Base-by-base conservation (phyloP, 1,140 invertebrate species). In the Patella vulgata region DNA sequence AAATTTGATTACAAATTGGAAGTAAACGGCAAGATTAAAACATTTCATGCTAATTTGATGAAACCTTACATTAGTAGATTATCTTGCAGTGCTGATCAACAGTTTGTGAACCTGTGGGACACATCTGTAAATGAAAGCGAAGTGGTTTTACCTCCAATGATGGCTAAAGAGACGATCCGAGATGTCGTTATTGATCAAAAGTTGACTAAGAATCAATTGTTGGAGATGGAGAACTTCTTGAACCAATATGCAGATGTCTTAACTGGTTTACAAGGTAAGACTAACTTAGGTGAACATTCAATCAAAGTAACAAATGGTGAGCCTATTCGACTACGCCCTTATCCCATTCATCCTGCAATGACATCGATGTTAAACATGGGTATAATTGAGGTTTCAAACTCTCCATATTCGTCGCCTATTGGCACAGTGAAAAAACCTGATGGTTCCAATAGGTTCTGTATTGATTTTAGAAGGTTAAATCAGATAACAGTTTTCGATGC, bases 331-430 rank as follows among this genome's bases (percentile, higher is more conserved):
- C 31, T 61, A 23, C 59, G 62, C 31, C 66, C 61, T 3, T 70
- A 63, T 47, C 68, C 79, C 6, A 66, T 87, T 27, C 82, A 82
- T 3, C 82, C 77, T 63, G 75, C 79, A 8, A 60, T 86, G 12
- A 60, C 75, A 12, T 66, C 67, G 17, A 65, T 87, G 50, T 66
- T 79, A 19, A 33, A 63, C 21, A 57, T 79, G 44, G 80, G 80
- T 25, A 73, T 84, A 21, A 82, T 85, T 44, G 56, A 70, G 50
- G 69, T 68, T 52, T 73, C 79, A 44, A 59, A 65, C 57, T 82
- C 79, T 19, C 78, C 86, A 25, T 88, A 85, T 84, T 85, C 81
- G 8, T 84, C 86, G 3, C 86, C 87, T 5, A 67, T 88, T 23
- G 86, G 88, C 0, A 71, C 82, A 2, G 82, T 87, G 0, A 33